A percentile compares a stretch with the other conserved stretches of the same genome.
These are phyloP conservation scores for Fringilla coelebs DNA, from an alignment of 2,797 vertebrate genomes.

Conservation along the genomic window DNA sequence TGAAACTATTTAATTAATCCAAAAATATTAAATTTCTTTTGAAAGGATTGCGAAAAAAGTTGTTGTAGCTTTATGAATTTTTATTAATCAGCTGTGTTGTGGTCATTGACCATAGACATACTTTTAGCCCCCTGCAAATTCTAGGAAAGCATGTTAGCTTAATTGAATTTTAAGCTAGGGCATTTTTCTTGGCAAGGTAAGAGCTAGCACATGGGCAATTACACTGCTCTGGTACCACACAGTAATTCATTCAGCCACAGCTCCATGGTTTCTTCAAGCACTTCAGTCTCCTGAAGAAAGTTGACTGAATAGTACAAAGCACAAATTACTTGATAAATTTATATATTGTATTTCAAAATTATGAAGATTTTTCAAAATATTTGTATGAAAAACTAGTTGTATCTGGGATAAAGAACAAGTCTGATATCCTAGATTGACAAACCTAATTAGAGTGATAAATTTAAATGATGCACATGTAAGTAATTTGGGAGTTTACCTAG, in stretches of 20 bases:
- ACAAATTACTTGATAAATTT: background rate
- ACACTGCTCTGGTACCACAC: background rate
- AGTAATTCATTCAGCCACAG: background rate
- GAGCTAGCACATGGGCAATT: background rate
- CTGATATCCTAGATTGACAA: background rate
- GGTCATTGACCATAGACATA: background rate
- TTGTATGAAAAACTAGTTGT: background rate
- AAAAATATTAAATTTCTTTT: background rate
- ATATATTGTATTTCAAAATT: background rate
- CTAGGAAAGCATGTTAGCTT: background rate
- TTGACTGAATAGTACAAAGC: background rate
- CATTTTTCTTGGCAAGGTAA: conserved; percentile 2
- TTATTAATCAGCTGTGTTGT: background rate
- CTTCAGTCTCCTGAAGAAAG: background rate
- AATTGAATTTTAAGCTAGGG: conserved; percentile 17
- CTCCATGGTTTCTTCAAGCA: background rate
- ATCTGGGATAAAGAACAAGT: background rate
- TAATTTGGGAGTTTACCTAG: background rate
- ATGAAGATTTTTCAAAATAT: background rate
- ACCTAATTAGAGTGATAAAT: background rate
- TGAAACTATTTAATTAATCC: background rate
- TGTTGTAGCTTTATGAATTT: background rate
- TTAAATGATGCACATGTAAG: background rate
- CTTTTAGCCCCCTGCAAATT: background rate
- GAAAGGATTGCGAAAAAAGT: background rate